These are phyloP conservation scores for Xestia c-nigrum DNA, from an alignment of 2,888 invertebrate species.

Conservation along the genomic window DNA sequence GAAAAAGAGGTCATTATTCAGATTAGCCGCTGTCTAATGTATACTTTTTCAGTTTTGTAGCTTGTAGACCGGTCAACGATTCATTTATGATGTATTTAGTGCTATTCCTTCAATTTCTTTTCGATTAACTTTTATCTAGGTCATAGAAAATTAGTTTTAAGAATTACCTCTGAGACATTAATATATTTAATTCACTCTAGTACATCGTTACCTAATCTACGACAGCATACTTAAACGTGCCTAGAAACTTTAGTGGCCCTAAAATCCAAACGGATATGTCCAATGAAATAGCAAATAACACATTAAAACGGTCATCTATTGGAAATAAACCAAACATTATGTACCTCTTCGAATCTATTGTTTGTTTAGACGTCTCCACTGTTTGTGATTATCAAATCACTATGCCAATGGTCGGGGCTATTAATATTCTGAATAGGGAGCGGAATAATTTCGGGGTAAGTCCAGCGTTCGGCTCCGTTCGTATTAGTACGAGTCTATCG, in stretches of 20 bases:
- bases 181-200: background rate
- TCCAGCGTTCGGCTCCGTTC: constrained; percentile 55
- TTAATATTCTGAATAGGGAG: constrained; percentile 79
- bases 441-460: constrained; percentile 79
- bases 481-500: constrained; percentile 52
- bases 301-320: constrained; percentile 32
- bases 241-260: constrained; percentile 16
- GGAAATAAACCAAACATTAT: constrained; percentile 44
- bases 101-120: background rate
- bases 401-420: constrained; percentile 71
- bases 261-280: constrained; percentile 15
- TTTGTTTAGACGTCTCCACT: constrained; percentile 67
- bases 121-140: background rate
- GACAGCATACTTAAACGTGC: background rate
- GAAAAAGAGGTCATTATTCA: background rate
- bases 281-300: constrained; percentile 46
- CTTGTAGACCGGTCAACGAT: background rate
- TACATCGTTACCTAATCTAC: background rate
- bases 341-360: constrained; percentile 54
- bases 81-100: background rate
- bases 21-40: background rate
- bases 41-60: background rate
- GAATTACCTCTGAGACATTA: background rate
- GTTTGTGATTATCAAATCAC: constrained; percentile 77
- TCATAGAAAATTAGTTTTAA: background rate